Base-by-base conservation (phyloP, 2,113 vertebrate species). In the Turnix velox region DNA sequence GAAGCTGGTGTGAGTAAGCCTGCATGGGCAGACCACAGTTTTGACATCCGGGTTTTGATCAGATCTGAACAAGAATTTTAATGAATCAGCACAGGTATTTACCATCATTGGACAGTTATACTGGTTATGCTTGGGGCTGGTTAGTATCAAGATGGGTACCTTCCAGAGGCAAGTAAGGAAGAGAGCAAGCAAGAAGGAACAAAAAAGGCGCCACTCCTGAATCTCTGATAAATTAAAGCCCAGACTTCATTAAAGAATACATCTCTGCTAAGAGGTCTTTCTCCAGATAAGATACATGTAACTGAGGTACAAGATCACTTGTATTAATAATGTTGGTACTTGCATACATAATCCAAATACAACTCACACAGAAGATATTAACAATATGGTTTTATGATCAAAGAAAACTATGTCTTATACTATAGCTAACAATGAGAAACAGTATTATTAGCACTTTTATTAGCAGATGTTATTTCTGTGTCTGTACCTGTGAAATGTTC, bases 41-140 rank as follows among this genome's bases (percentile, higher is more conserved):
- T 94, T 96, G 85, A 91, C 88, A 94, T 85, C 84, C 22, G 15
- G 59, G 54, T 80, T 95, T 85, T 93, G 75, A 93, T 95, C 85
- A 94, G 71, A 95, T 91, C 75, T 90, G 62, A 94, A 93, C 71
- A 93, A 90, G 92, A 93, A 87, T 87, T 87, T 73, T 91, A 89
- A 94, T 85, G 93, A 96, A 92, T 90, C 82, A 85, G 84, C 71
- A 76, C 37, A 93, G 37, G 42, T 90, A 94, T 94, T 94, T 93
- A 73, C 39, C 90, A 76, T 67, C 0, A 0, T 90, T 95, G 92
- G 94, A 91, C 85, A 95, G 74, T 91, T 88, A 88, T 8, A 66
- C 42, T 90, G 93, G 91, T 91, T 42, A 80, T 45, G 92, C 90
- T 95, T 90, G 75, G 35, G 93, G 93, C 92, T 93, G 63, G 51